A percentile compares a stretch with the other conserved stretches of the same genome.
Evolutionary conservation across 2,113 vertebrate genomes (phyloP).

Genomic region (Eulacestoma nigropectus): DNA sequence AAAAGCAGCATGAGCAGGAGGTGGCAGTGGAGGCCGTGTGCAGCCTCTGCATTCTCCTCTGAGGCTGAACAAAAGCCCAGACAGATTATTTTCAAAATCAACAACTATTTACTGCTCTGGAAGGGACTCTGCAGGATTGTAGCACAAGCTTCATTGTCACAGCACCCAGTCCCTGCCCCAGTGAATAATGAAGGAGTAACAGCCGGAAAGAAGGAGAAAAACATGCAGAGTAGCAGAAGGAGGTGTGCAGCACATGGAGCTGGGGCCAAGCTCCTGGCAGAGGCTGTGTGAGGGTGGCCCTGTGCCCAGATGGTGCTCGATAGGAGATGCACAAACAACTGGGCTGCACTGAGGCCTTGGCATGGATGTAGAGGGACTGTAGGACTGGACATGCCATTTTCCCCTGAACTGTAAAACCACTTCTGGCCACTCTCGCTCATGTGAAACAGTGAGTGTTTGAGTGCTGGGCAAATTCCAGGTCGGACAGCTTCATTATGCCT

Average conservation of each 20-base stretch:
- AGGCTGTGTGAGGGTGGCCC: not conserved
- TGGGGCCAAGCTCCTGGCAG: not conserved
- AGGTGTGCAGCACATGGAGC: not conserved
- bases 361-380: not conserved
- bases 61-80: not conserved
- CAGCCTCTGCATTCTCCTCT: not conserved
- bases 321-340: not conserved
- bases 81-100: conserved; percentile 17
- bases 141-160: not conserved
- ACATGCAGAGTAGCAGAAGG: not conserved
- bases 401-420: not conserved
- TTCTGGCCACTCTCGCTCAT: not conserved
- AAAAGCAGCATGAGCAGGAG: conserved; percentile 28
- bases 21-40: not conserved
- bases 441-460: not conserved
- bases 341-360: not conserved
- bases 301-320: not conserved
- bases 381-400: not conserved
- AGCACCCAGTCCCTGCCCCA: not conserved
- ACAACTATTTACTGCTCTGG: not conserved
- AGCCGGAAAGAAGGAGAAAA: not conserved
- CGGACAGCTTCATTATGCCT: not conserved
- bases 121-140: not conserved
- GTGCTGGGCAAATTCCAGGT: not conserved
- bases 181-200: not conserved